A percentile compares a stretch with the other conserved stretches of the same genome.
Evolutionary conservation across 2,113 vertebrate genomes (phyloP).

Genomic region (Condylura cristata): DNA sequence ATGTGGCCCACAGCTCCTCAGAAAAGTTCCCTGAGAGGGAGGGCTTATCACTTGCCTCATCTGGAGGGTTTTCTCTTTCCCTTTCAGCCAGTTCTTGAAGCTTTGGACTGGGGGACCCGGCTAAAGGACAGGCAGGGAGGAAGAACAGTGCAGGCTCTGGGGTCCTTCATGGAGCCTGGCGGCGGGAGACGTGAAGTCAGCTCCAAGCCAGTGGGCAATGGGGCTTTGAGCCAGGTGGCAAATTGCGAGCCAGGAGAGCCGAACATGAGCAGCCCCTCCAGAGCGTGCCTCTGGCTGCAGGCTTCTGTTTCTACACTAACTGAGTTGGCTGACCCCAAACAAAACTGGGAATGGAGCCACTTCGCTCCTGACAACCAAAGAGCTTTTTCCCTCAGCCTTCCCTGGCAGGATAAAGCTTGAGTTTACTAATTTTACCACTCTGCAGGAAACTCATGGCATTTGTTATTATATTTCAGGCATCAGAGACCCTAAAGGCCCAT

Average conservation of each 20-base stretch:
- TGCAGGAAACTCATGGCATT: background rate
- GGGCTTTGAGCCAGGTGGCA: background rate
- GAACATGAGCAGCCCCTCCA: background rate
- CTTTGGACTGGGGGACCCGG: background rate
- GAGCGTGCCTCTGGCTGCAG: background rate
- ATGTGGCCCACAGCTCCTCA: background rate
- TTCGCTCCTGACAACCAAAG: fast-evolving
- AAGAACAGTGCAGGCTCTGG: background rate
- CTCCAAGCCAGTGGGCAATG: background rate
- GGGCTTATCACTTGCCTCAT: background rate
- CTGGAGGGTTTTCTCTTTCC: background rate
- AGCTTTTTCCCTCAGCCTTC: background rate
- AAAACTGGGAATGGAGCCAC: background rate
- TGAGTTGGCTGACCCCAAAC: background rate
- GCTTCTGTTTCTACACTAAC: background rate
- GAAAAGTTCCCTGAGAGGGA: background rate
- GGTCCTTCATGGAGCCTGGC: background rate
- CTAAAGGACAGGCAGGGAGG: background rate
- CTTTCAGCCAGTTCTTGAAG: background rate
- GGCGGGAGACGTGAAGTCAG: background rate
- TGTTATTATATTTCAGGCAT: background rate
- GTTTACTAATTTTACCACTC: no score
- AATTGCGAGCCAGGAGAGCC: background rate
- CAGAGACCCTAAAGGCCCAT: background rate
- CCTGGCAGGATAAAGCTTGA: background rate